Base-by-base conservation (phyloP, 2,888 invertebrate species). In the Agonum fuliginosum region DNA sequence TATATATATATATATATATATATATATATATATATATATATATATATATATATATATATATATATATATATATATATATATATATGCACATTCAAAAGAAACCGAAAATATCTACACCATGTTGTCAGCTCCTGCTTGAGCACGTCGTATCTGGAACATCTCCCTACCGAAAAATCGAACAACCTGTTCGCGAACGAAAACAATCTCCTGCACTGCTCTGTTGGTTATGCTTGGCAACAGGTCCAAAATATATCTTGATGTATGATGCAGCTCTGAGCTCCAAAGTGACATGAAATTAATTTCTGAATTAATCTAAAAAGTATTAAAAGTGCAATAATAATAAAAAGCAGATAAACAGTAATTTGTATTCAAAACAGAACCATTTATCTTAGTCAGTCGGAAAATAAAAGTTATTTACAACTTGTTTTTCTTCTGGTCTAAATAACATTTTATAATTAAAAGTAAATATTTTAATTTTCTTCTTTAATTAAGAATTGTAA, bases 361-460 rank as follows among this genome's bases (percentile, higher is more conserved):
- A 54, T 54, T 54, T 54, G 54, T 54, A 54, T 54, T 54, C 24
- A 54, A 54, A 54, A 54, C 54, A 24, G 54, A 54, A 24, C 54
- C 54, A 54, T 54, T 54, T 54, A 54, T 54, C 54, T 54, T 54
- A 24, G 54, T 54, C 54, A 54, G 22, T 24, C 22, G 54, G 24
- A 54, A 54, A 54, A 54, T 54, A 54, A 54, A 54, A 54, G 54
- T 54, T 54, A 54, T 54, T 54, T 54, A 54, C 54, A 54, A 54
- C 54, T 54, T 54, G 54, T 54, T 51, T 51, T 51, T 54, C 54
- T 54, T 54, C 22, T 54, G 54, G 54, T 12, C 22, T 54, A 54
- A 54, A 54, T 54, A 54, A n/a, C 54, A 54, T 54, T 54, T 54
- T 54, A 54, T 54, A 54, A 54, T 54, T 54, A 54, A 54, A 54